Conservation (phyloP, 2,797 vertebrate genomes). For the Erpetoichthys calabaricus region DNA sequence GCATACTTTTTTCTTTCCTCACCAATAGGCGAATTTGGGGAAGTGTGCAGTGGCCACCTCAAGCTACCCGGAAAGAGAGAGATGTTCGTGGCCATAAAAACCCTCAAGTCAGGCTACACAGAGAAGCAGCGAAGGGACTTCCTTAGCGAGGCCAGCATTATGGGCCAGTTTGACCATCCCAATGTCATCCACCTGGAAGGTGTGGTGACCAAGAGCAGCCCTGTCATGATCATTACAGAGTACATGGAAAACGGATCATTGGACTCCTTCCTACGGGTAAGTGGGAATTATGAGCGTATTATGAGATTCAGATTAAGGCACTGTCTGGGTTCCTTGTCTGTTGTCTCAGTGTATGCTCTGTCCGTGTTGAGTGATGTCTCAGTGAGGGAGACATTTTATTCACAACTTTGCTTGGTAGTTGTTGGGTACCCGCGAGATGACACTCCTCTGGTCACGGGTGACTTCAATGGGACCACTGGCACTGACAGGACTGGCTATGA, state of each 20-base stretch:
- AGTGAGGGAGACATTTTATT: too few relatives aligned
- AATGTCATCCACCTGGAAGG: constrained; percentile 95
- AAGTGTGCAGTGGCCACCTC: constrained; percentile 93
- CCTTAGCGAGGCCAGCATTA: constrained; percentile 93
- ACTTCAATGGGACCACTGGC: too few relatives aligned
- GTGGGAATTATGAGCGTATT: constrained; percentile 11
- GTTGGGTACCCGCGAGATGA: too few relatives aligned
- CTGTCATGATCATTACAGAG: constrained; percentile 95
- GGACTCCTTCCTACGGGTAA: constrained; percentile 89
- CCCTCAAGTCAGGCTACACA: constrained; percentile 88
- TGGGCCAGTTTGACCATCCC: constrained; percentile 96
- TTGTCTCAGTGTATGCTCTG: too few relatives aligned
- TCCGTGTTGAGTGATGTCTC: too few relatives aligned
- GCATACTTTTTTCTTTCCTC: neutral
- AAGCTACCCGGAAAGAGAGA: constrained; percentile 94
- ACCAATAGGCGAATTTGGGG: constrained; percentile 80
- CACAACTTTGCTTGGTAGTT: too few relatives aligned
- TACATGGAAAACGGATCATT: constrained; percentile 97
- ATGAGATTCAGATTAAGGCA: too few relatives aligned
- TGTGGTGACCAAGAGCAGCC: constrained; percentile 92
- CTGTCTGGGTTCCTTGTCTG: too few relatives aligned
- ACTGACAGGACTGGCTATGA: too few relatives aligned
- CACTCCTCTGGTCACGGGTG: too few relatives aligned
- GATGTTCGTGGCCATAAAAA: constrained; percentile 96
- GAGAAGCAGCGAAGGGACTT: constrained; percentile 94